These are phyloP conservation scores for Bhutanitis thaidina DNA, from an alignment of 2,888 invertebrate genomes.

Conservation along the genomic window DNA sequence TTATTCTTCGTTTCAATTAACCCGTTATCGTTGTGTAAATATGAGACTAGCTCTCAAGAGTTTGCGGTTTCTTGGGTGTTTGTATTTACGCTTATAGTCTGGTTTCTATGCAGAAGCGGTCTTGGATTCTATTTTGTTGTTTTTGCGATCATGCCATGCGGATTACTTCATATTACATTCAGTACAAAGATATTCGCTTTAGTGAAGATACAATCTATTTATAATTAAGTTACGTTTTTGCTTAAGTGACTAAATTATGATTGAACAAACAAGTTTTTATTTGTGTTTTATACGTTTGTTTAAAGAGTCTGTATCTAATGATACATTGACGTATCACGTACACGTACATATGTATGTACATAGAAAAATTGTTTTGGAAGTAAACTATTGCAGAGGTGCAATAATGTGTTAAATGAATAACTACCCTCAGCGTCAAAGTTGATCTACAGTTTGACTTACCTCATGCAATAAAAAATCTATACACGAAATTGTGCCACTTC, in stretches of 20 bases:
- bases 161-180: slow-evolving; percentile 11
- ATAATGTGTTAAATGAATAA: no score
- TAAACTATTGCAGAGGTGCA: no score
- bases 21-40: slow-evolving; percentile 13
- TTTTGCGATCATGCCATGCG: background rate
- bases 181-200: slow-evolving; percentile 9
- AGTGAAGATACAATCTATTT: slow-evolving; percentile 8
- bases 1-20: slow-evolving; percentile 14
- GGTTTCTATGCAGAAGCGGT: slow-evolving; percentile 1
- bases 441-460: no score
- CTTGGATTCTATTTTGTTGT: background rate
- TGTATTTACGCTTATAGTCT: slow-evolving; percentile 14
- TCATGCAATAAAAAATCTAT: no score
- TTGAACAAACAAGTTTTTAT: background rate
- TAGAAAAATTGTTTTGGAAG: no score
- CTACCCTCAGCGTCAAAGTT: no score
- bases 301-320: background rate
- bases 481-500: no score
- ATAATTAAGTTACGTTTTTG: slow-evolving; percentile 10
- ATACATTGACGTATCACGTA: no score
- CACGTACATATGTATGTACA: no score
- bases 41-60: background rate
- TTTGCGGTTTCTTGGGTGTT: slow-evolving; percentile 11
- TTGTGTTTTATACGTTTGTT: background rate
- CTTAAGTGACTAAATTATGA: background rate